Percentiles rank a stretch among this genome's conserved stretches.
Evolutionary conservation across 2,888 invertebrate genomes (phyloP).

Genomic region (Sceliomorpha sp.): DNA sequence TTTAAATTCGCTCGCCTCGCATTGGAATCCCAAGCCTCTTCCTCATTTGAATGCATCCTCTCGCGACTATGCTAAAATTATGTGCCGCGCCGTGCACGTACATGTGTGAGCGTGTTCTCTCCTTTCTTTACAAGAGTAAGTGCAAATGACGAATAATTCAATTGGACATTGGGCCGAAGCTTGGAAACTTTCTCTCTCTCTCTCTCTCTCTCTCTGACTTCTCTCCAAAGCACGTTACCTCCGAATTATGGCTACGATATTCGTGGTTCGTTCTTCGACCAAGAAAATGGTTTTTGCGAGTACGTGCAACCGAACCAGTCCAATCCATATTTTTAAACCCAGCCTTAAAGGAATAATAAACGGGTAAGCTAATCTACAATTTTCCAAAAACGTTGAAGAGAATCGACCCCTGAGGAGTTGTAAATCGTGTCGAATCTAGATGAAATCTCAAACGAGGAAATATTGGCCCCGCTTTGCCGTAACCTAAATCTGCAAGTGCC

Average conservation of each 20-base stretch:
- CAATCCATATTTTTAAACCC: too few species aligned
- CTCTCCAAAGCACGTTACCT: conserved; percentile 1
- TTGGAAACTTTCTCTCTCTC: conserved; percentile 13
- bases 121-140: conserved; percentile 11
- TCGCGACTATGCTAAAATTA: conserved; percentile 35
- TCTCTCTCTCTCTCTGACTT: conserved; percentile 1
- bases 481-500: conserved; percentile 41
- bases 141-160: conserved; percentile 21
- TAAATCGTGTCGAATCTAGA: too few species aligned
- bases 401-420: too few species aligned
- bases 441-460: too few species aligned
- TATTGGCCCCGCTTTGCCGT: conserved; percentile 10
- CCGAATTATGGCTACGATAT: neutral
- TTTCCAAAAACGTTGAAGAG: too few species aligned
- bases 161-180: conserved; percentile 17
- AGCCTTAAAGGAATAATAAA: too few species aligned
- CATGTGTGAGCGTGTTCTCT: conserved; percentile 1
- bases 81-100: conserved; percentile 17
- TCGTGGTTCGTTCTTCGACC: too few species aligned
- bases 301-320: too few species aligned
- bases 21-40: conserved; percentile 46
- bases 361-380: too few species aligned
- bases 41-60: conserved; percentile 40
- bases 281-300: too few species aligned
- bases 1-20: conserved; percentile 41